Conservation (phyloP, 2,113 vertebrate genomes). For the Sceloporus tristichus region DNA sequence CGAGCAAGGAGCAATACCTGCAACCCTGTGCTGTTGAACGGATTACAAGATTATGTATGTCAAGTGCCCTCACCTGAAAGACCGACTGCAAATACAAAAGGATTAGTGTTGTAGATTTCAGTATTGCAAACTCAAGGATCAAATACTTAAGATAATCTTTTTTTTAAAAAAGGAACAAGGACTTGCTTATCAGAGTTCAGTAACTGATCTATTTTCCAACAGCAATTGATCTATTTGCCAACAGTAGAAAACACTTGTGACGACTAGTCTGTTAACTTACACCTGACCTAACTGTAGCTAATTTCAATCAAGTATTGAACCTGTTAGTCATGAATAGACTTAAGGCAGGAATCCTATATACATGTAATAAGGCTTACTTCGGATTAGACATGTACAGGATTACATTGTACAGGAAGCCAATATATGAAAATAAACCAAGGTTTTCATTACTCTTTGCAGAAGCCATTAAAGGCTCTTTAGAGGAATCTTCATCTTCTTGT, state of each 20-base stretch:
- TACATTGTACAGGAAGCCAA: neutral
- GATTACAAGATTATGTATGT: constrained; percentile 4
- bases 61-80: neutral
- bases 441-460: neutral
- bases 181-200: neutral
- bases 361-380: neutral
- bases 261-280: neutral
- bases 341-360: neutral
- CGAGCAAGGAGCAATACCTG: neutral
- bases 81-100: neutral
- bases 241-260: neutral
- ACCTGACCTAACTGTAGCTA: neutral
- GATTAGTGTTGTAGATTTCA: neutral
- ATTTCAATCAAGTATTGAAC: neutral
- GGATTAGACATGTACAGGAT: neutral
- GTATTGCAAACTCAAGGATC: neutral
- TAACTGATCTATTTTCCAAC: too few species aligned
- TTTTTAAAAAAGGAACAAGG: neutral
- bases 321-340: neutral
- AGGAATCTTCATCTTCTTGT: neutral
- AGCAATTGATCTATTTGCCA: neutral
- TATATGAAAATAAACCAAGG: neutral
- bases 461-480: neutral
- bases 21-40: neutral
- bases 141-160: neutral